These are phyloP conservation scores for Mormyrops attenuatus DNA, from an alignment of 2,797 vertebrate genomes.

Conservation along the genomic window DNA sequence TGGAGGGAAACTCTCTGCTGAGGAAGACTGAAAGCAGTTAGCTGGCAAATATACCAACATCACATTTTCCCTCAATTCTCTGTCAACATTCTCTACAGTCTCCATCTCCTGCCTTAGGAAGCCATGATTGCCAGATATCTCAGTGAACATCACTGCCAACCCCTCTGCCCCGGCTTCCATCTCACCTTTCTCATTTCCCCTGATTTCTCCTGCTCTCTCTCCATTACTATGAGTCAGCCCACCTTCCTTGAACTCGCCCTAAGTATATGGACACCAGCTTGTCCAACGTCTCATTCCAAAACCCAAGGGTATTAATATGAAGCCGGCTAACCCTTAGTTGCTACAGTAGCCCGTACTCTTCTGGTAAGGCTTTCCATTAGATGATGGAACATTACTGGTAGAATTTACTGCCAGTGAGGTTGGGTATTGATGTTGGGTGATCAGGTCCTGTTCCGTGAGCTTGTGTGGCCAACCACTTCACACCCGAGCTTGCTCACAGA, in stretches of 20 bases:
- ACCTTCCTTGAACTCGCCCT: background rate
- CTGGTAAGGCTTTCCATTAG: no score
- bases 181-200: background rate
- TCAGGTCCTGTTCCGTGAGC: no score
- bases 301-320: background rate
- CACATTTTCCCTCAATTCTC: background rate
- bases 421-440: no score
- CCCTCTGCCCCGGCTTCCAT: background rate
- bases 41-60: background rate
- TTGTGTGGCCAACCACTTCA: no score
- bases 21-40: background rate
- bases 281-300: background rate
- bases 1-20: background rate
- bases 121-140: background rate
- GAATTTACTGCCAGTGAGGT: no score
- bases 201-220: background rate
- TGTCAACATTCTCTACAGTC: background rate
- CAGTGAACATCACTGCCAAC: background rate
- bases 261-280: background rate
- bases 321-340: background rate
- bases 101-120: background rate
- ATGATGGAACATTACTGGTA: no score
- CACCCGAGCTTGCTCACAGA: no score
- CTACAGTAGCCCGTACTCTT: background rate
- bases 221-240: background rate